Evolutionary conservation across 1,140 invertebrate species (phyloP).

Genomic region (Rhopalosiphum maidis): DNA sequence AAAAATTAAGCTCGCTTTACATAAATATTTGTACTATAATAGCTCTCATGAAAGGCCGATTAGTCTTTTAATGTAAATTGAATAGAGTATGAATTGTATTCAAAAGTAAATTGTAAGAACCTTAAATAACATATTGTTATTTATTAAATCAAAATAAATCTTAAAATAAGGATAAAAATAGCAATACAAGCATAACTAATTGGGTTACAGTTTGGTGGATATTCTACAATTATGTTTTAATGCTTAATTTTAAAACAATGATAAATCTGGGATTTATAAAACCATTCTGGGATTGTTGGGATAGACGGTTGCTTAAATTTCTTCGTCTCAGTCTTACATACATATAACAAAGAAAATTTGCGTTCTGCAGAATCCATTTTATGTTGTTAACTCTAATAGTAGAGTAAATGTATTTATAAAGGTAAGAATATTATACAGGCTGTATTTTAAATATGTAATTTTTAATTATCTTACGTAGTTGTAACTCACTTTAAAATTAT

Average conservation of each 20-base stretch:
- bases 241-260: neutral
- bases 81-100: neutral
- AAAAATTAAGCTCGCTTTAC: neutral
- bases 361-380: too few species aligned
- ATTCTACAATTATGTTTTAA: neutral
- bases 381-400: too few species aligned
- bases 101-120: neutral
- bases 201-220: neutral
- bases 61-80: too few species aligned
- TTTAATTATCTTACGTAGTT: too few species aligned
- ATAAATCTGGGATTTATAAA: neutral
- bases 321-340: neutral
- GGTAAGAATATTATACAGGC: too few species aligned
- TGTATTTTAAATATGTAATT: too few species aligned
- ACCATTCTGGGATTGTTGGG: neutral
- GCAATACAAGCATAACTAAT: neutral
- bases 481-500: too few species aligned
- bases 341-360: too few species aligned
- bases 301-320: neutral
- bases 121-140: neutral
- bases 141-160: neutral
- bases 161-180: neutral
- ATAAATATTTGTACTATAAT: neutral
- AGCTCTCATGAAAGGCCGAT: neutral
- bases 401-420: too few species aligned